Percentiles rank a stretch among this genome's conserved stretches.
phyloP scores from a whole-genome alignment of 2,797 vertebrate genomes.

The Babyrousa celebensis region DNA sequence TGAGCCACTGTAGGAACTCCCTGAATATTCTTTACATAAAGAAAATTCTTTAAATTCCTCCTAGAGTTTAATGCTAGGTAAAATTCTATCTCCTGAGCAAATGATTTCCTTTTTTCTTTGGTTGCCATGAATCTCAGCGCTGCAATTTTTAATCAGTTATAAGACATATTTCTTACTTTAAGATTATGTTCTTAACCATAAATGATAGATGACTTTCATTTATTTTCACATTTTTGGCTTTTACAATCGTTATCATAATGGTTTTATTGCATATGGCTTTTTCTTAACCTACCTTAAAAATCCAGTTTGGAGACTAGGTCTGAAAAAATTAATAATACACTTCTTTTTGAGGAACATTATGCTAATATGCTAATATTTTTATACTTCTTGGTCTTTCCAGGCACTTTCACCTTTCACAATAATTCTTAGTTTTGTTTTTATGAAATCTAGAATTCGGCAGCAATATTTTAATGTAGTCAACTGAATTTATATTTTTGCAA shows the following conservation, averaged over 20 bases:
- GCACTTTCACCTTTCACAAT: conserved; percentile 36
- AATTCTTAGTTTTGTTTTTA: conserved; percentile 6
- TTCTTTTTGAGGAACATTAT: conserved; percentile 56
- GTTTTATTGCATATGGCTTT: not conserved
- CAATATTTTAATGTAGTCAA: conserved; percentile 56
- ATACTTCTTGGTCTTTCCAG: not conserved
- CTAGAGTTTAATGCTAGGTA: conserved; percentile 35
- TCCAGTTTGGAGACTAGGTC: not conserved
- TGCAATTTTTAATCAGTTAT: not conserved
- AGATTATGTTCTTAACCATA: not conserved
- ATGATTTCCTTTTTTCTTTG: not conserved
- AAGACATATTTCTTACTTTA: conserved; percentile 46
- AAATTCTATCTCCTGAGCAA: conserved; percentile 3
- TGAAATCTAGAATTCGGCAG: conserved; percentile 27
- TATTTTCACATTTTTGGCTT: conserved; percentile 43
- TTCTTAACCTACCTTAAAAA: not conserved
- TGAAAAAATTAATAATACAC: conserved; percentile 12
- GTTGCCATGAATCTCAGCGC: not conserved
- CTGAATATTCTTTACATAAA: not conserved
- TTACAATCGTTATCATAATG: conserved; percentile 9
- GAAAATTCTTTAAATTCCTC: not conserved
- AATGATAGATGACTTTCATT: not conserved
- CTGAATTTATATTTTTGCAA: conserved; percentile 58
- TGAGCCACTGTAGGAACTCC: too few species aligned
- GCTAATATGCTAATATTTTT: not conserved